Evolutionary conservation across 2,113 vertebrate species (phyloP).

Genomic region (Thalassarche chlororhynchos): DNA sequence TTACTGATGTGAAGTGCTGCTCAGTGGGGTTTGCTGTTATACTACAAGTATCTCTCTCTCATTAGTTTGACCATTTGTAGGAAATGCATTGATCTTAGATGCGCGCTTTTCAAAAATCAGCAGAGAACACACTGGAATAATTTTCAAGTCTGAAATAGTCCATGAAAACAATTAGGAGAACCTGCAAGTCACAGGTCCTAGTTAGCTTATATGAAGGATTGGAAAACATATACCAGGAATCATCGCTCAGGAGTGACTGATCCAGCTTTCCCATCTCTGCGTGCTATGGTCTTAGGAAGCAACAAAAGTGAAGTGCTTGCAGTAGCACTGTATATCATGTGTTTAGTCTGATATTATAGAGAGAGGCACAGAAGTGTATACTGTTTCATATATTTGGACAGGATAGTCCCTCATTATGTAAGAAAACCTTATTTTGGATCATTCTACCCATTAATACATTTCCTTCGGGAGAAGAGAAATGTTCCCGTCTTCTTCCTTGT

Average conservation of each 20-base stretch:
- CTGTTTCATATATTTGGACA: not conserved
- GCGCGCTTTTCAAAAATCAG: not conserved
- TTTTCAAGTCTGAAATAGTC: not conserved
- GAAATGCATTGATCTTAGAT: not conserved
- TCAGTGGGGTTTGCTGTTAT: not conserved
- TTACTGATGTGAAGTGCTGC: not conserved
- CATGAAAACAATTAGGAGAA: not conserved
- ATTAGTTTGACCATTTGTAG: not conserved
- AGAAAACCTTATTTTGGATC: not conserved
- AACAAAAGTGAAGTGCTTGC: not conserved
- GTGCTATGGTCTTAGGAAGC: not conserved
- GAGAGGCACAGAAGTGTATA: not conserved
- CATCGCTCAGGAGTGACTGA: not conserved
- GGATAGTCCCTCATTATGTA: not conserved
- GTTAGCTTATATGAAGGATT: accelerated
- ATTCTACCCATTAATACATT: not conserved
- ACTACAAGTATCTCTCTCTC: not conserved
- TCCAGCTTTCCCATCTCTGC: not conserved
- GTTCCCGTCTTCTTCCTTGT: not conserved
- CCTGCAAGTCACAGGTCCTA: not conserved
- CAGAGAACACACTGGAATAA: not conserved
- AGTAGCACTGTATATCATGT: not conserved
- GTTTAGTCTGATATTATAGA: not conserved
- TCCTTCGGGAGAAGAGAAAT: not conserved
- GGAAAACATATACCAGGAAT: not conserved